Base-by-base conservation (phyloP, 2,797 vertebrate genomes). In the Labroides dimidiatus region DNA sequence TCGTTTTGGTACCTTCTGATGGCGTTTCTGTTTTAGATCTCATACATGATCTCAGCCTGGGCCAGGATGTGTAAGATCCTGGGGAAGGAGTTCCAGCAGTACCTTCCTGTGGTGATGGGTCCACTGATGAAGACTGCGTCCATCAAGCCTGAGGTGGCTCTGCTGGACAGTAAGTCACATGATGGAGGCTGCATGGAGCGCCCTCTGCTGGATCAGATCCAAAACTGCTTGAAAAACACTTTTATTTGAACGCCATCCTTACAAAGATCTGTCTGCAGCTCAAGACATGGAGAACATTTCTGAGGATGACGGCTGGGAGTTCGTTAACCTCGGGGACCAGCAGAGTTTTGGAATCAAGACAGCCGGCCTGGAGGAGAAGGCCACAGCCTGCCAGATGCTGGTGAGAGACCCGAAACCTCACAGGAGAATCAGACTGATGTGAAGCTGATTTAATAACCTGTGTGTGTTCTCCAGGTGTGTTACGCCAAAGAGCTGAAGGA, bases 251-350 rank as follows among this genome's bases (percentile, higher is more conserved):
- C n/a, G n/a, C n/a, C n/a, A n/a, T n/a, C n/a, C n/a, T n/a, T n/a
- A n/a, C n/a, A 10, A 5, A 12, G 12, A 0, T 45, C 17, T 50
- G 15, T 47, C 0, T 14, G 43, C 50, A 99, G 98, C 97, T 54
- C 98, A 99, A 91, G 98, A 99, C 89, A 99, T 99, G 97, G 98
- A 99, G 89, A 98, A 96, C 78, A 99, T 99, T 94, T 98, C 97
- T 0, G 98, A 99, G 80, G 98, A 99, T 66, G 97, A 99, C 17
- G 97, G 98, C 0, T 99, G 98, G 98, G 98, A 99, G 82, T 99
- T 99, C 89, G 98, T 99, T 55, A 99, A 98, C 87, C 92, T 99
- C 78, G 98, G 98, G 51, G 98, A 99, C 82, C 98, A 99, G 80
- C 98, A 99, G 81, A 99, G 98, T 88, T 99, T 99, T 77, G 98